Conservation (phyloP, 2,113 vertebrate species). For the Hippopotamus amphibius region DNA sequence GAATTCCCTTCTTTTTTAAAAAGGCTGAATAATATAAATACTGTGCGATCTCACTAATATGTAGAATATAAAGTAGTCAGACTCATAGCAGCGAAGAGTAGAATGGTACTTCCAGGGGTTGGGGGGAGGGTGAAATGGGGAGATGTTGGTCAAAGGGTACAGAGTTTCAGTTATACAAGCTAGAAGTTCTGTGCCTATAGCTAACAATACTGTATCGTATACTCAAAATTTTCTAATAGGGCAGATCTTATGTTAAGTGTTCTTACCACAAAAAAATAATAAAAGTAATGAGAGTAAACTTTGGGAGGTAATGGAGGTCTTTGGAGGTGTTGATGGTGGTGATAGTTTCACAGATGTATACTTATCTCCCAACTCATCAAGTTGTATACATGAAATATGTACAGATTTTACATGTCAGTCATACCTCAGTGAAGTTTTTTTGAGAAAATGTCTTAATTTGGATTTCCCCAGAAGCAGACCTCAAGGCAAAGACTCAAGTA, state of each 20-base stretch:
- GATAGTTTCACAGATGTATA: neutral
- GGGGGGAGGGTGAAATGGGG: neutral
- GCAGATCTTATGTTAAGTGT: neutral
- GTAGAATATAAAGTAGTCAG: neutral
- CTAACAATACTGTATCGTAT: neutral
- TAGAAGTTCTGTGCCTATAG: neutral
- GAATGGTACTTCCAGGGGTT: neutral
- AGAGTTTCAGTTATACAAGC: neutral
- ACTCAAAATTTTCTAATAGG: neutral
- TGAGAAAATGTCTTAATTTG: conserved; percentile 18
- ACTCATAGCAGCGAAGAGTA: neutral
- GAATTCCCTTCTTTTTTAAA: neutral
- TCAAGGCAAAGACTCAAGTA: neutral
- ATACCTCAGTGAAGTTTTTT: neutral
- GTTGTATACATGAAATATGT: neutral
- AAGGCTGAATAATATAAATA: neutral
- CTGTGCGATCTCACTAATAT: neutral
- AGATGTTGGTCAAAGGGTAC: neutral
- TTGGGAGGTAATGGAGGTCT: neutral
- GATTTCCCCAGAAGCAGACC: neutral
- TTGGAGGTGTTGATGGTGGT: neutral
- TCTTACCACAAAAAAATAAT: neutral
- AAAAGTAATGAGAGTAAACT: neutral
- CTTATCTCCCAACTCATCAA: neutral
- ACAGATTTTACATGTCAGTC: neutral